phyloP scores from a whole-genome alignment of 92 coral and sea anemone species.

The Actinernus sp. region DNA sequence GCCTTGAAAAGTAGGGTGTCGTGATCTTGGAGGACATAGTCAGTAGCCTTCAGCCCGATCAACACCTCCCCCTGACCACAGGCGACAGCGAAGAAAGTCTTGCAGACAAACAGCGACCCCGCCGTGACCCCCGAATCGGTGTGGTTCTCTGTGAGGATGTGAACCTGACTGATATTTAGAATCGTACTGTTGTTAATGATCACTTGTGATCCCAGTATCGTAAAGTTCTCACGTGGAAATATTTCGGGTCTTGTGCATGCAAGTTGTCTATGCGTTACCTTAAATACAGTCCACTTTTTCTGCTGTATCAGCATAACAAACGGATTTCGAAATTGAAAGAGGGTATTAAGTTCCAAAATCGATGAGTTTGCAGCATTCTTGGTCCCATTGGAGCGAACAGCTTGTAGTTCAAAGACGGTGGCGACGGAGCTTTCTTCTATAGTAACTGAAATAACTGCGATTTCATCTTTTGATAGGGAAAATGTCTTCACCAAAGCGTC shows the following conservation, averaged over 20 bases:
- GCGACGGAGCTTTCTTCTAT: conserved; percentile 19
- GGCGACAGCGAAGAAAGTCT: conserved; percentile 1
- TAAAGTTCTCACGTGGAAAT: conserved; percentile 32
- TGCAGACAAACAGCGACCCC: conserved; percentile 35
- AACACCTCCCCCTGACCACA: conserved; percentile 15
- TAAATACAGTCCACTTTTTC: conserved; percentile 15
- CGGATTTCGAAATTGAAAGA: conserved; percentile 7
- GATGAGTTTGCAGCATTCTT: background rate
- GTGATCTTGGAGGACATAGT: conserved; percentile 24
- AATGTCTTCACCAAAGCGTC: background rate
- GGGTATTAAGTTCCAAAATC: background rate
- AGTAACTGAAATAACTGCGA: background rate
- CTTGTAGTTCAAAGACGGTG: conserved; percentile 12
- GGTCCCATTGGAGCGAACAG: background rate
- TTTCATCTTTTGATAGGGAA: background rate
- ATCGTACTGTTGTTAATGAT: conserved; percentile 8
- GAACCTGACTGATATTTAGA: background rate
- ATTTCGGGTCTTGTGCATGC: conserved; percentile 34
- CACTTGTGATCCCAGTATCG: background rate
- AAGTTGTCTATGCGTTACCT: conserved; percentile 22
- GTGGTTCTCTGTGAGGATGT: conserved; percentile 17
- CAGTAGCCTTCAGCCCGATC: background rate
- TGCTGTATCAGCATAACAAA: conserved; percentile 8
- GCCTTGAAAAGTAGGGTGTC: conserved; percentile 34
- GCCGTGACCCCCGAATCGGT: background rate